Base-by-base conservation (phyloP, 2,797 vertebrate species). In the Acipenser oxyrinchus region DNA sequence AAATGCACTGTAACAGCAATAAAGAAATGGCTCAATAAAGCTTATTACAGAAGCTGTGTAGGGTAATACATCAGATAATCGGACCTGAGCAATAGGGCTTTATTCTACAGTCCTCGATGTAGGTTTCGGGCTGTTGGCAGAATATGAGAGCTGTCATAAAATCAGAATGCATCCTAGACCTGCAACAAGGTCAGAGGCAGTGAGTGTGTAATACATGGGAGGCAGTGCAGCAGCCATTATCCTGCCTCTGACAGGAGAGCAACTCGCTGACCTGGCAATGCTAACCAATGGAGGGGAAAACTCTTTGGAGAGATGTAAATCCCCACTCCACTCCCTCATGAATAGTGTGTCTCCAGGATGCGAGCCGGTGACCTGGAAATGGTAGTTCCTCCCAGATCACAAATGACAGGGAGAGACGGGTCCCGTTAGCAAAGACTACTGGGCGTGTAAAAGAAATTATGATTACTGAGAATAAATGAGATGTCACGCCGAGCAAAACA, bases 261-360 rank as follows among this genome's bases (percentile, higher is more conserved):
- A 72, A 78, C 82, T 85, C 83, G 77, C 80, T 89, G 88, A 90
- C 88, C 88, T 89, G 76, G 69, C 79, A 77, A 23, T 78, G 82
- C 83, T 78, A 84, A 85, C 86, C 90, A 90, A 90, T 89, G 88
- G 88, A 91, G 85, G 86, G 87, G 84, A 90, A 90, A 89, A 84
- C 79, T 82, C 84, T 82, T 74, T 69, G 72, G 78, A 7, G 78
- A 87, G 88, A 90, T 87, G 86, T 85, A 87, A 91, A 89, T 86
- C 84, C 86, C 72, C 71, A 66, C 60, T 51, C 80, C 77, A 79
- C 82, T 87, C 88, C 84, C 89, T 88, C 87, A 88, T 89, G 88
- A 90, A 89, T 89, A 88, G 86, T 85, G 84, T 87, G 86, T 87
- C 87, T 89, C 79, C 73, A 76, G 82, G 84, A 88, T 86, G 87